phyloP scores from a whole-genome alignment of 2,113 vertebrate genomes.

The Xiphias gladius region DNA sequence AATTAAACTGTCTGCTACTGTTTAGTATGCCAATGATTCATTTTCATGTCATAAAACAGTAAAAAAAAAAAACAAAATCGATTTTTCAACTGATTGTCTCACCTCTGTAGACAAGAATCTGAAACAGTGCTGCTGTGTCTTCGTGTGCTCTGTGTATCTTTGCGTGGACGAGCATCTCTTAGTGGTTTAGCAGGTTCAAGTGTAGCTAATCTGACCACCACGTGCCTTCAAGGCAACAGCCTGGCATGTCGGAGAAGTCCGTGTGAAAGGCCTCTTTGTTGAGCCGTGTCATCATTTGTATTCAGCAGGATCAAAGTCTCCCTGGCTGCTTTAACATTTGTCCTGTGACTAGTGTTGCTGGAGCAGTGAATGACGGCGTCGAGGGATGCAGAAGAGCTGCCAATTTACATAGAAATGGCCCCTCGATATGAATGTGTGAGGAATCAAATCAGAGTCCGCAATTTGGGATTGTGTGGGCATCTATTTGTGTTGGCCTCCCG shows the following conservation, averaged over 20 bases:
- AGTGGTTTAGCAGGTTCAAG: constrained; percentile 34
- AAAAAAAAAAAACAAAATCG: no score
- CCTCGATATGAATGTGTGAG: constrained; percentile 45
- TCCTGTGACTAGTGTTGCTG: constrained; percentile 52
- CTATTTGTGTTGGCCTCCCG: constrained; percentile 2
- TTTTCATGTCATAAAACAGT: neutral
- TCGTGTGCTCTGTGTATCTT: neutral
- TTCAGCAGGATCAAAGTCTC: constrained; percentile 73
- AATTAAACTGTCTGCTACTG: neutral
- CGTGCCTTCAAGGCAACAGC: constrained; percentile 38
- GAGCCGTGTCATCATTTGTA: constrained; percentile 70
- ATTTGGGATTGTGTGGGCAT: constrained; percentile 42
- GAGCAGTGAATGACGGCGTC: constrained; percentile 63
- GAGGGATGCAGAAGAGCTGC: constrained; percentile 55
- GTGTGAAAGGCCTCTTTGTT: constrained; percentile 65
- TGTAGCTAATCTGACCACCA: constrained; percentile 54
- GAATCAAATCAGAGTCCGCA: constrained; percentile 51
- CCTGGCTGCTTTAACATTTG: constrained; percentile 49
- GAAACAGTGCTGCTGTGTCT: neutral
- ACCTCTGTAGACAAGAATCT: neutral
- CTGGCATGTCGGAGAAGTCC: constrained; percentile 25
- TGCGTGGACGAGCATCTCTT: constrained; percentile 8
- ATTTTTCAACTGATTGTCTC: neutral
- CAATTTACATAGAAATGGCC: constrained; percentile 76
- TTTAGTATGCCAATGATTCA: neutral